phyloP scores from a whole-genome alignment of 2,888 invertebrate genomes.

The Sphecodes monilicornis region DNA sequence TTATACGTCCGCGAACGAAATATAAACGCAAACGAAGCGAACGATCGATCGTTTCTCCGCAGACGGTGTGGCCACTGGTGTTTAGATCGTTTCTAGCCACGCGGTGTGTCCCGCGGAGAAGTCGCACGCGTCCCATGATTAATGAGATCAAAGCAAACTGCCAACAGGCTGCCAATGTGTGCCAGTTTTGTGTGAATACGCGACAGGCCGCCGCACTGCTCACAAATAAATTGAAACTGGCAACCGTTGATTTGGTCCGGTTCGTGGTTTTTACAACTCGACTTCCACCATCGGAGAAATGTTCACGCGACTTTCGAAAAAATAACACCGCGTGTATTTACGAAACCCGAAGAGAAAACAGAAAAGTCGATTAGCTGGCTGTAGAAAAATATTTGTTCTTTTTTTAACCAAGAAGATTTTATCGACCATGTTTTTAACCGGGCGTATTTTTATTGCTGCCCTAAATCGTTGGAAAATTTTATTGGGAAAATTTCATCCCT shows the following conservation, averaged over 20 bases:
- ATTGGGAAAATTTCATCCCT: background rate
- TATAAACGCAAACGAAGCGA: conserved; percentile 28
- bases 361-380: background rate
- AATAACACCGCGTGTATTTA: conserved; percentile 6
- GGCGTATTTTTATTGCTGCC: background rate
- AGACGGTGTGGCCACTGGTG: background rate
- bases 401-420: background rate
- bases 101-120: conserved; percentile 15
- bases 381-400: background rate
- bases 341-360: background rate
- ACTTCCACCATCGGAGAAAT: background rate
- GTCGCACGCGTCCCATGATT: conserved; percentile 41
- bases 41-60: conserved; percentile 37
- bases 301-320: conserved; percentile 7
- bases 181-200: conserved; percentile 28
- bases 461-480: background rate
- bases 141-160: conserved; percentile 50
- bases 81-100: conserved; percentile 29
- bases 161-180: background rate
- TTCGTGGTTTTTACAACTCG: background rate
- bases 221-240: conserved; percentile 21
- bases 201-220: background rate
- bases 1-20: conserved; percentile 20
- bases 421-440: background rate
- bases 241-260: background rate